These are phyloP conservation scores for Phataginus tetradactyla DNA, from an alignment of 2,797 vertebrate species.

Conservation along the genomic window DNA sequence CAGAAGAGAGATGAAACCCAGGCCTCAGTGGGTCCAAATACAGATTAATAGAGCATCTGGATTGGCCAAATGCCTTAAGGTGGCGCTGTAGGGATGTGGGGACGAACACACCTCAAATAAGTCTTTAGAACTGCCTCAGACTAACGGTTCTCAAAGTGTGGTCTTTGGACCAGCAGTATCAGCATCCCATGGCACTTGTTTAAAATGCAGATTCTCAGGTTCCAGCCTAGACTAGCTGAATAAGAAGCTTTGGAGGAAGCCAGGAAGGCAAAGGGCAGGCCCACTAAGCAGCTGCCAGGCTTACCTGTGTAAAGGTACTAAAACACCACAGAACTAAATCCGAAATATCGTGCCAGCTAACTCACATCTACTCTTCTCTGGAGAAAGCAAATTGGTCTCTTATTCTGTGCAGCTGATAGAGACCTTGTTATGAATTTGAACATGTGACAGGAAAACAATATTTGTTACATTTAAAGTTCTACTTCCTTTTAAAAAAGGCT, in stretches of 20 bases:
- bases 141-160: background rate
- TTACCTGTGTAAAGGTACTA: background rate
- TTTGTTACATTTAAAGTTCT: conserved; percentile 38
- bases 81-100: background rate
- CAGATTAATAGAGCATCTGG: background rate
- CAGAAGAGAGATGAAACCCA: background rate
- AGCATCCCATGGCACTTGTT: background rate
- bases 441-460: conserved; percentile 18
- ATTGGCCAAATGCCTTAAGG: background rate
- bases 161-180: background rate
- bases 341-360: conserved; percentile 4
- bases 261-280: background rate
- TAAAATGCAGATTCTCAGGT: conserved; percentile 1
- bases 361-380: background rate
- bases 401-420: conserved; percentile 25
- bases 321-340: conserved; percentile 26
- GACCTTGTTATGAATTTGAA: conserved; percentile 47
- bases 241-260: background rate
- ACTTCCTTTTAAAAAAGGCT: background rate
- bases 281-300: background rate
- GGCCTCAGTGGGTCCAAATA: background rate
- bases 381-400: background rate
- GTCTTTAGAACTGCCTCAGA: conserved; percentile 1
- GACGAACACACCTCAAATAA: conserved; percentile 9
- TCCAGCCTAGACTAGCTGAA: background rate